Evolutionary conservation across 2,113 vertebrate genomes (phyloP).

Genomic region (Lamprologus sp.): DNA sequence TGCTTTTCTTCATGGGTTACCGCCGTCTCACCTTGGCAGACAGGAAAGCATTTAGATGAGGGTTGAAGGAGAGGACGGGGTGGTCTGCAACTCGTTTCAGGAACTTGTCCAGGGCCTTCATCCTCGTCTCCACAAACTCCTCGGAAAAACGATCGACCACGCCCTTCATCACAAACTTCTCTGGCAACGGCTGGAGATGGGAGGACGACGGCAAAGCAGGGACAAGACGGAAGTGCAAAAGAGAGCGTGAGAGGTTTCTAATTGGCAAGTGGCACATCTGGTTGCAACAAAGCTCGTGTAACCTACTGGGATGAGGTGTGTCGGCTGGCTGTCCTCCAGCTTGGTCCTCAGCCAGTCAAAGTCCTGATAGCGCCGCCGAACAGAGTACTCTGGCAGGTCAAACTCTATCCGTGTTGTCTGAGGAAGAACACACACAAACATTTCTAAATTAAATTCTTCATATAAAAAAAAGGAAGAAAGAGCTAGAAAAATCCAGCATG

Average conservation of each 20-base stretch:
- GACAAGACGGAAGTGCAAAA: background rate
- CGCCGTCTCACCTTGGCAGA: constrained; percentile 81
- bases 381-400: constrained; percentile 90
- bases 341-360: constrained; percentile 95
- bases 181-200: constrained; percentile 82
- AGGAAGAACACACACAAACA: background rate
- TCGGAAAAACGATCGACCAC: constrained; percentile 98
- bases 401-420: constrained; percentile 93
- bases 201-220: accelerated
- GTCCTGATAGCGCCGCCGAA: constrained; percentile 94
- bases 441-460: background rate
- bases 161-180: constrained; percentile 98
- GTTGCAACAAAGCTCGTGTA: background rate
- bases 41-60: constrained; percentile 88
- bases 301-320: constrained; percentile 97
- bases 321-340: constrained; percentile 94
- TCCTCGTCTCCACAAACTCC: constrained; percentile 95
- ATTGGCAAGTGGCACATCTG: background rate
- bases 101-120: constrained; percentile 96
- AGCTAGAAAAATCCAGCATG: background rate
- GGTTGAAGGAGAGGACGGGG: constrained; percentile 94
- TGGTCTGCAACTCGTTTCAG: constrained; percentile 94
- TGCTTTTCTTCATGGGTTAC: background rate
- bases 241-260: background rate
- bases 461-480: background rate